Evolutionary conservation across 2,797 vertebrate species (phyloP).

Genomic region (Geotrypetes seraphini): DNA sequence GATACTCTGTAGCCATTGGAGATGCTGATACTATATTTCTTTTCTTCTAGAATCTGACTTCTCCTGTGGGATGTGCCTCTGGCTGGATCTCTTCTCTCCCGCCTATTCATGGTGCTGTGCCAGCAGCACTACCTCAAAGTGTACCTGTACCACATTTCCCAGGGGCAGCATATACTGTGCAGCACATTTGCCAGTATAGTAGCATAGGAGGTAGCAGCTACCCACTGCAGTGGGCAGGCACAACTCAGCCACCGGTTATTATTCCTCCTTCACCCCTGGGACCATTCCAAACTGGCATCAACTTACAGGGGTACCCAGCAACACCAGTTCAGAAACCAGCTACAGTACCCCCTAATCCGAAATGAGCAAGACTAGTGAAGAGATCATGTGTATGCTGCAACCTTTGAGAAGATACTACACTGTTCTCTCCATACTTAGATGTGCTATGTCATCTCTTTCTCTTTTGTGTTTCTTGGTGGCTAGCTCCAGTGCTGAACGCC

Average conservation of each 20-base stretch:
- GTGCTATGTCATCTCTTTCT: not conserved
- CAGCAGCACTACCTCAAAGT: conserved; percentile 49
- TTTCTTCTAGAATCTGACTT: conserved; percentile 31
- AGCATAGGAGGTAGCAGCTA: conserved; percentile 17
- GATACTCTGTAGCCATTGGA: too few species aligned
- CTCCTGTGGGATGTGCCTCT: conserved; percentile 36
- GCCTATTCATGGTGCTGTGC: conserved; percentile 40
- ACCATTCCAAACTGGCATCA: conserved; percentile 34
- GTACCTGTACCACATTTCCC: conserved; percentile 39
- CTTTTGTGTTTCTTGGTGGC: too few species aligned
- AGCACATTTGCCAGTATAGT: conserved; percentile 44
- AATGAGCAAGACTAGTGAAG: conserved; percentile 28
- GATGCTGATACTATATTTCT: too few species aligned
- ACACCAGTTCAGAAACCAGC: conserved; percentile 35
- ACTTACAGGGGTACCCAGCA: conserved; percentile 27
- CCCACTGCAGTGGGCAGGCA: conserved; percentile 40
- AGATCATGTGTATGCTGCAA: too few species aligned
- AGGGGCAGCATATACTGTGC: conserved; percentile 55
- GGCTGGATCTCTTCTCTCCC: conserved; percentile 43
- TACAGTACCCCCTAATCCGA: conserved; percentile 38
- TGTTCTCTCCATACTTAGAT: not conserved
- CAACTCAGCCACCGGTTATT: conserved; percentile 24
- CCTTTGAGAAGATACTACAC: too few species aligned
- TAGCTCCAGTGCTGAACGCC: too few species aligned
- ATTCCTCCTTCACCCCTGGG: conserved; percentile 30